Percentiles rank a stretch among this genome's conserved stretches.
Evolutionary conservation across 2,797 vertebrate genomes (phyloP).

Genomic region (Girardinus metallicus): DNA sequence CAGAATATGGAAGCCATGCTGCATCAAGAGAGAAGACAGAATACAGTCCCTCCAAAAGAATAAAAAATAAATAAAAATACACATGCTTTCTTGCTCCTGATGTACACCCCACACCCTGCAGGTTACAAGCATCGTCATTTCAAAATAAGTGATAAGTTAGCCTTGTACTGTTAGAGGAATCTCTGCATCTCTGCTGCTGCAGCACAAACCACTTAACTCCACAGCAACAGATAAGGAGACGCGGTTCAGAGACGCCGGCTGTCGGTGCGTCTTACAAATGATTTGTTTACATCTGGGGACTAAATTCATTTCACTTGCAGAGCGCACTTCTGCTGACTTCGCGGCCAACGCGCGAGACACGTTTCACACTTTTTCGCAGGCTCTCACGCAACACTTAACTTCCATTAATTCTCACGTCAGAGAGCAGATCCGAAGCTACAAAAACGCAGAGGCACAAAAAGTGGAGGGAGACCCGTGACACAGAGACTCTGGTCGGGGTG

Average conservation of each 20-base stretch:
- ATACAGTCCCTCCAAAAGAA: background rate
- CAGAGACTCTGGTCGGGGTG: background rate
- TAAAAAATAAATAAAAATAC: background rate
- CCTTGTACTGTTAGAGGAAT: background rate
- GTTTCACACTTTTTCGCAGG: background rate
- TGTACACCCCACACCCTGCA: background rate
- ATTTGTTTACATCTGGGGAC: background rate
- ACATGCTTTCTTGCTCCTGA: background rate
- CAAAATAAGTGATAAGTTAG: background rate
- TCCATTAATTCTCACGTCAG: background rate
- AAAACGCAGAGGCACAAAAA: background rate
- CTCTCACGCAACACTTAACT: background rate
- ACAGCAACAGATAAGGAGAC: background rate
- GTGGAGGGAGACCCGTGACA: background rate
- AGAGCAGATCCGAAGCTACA: background rate
- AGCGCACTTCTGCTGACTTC: background rate
- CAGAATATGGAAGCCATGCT: background rate
- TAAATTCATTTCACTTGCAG: background rate
- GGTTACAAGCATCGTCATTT: background rate
- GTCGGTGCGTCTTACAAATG: background rate
- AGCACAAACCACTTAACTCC: background rate
- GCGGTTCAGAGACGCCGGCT: background rate
- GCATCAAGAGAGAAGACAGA: background rate
- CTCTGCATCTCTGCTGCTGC: background rate
- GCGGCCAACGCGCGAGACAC: background rate